These are phyloP conservation scores for Diuraphis noxia DNA, from an alignment of 1,140 invertebrate genomes.

Conservation along the genomic window DNA sequence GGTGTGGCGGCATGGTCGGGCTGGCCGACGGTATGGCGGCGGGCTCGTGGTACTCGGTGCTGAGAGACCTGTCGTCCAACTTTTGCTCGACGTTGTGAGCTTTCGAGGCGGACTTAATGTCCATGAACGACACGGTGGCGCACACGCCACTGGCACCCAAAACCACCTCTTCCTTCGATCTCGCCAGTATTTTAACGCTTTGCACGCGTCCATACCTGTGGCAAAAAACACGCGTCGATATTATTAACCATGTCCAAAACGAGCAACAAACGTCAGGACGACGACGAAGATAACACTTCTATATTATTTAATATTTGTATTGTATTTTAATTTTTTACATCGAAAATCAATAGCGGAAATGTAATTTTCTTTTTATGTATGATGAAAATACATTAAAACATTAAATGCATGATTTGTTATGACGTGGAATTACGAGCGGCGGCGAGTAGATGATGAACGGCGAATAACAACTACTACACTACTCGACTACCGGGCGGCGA, in stretches of 20 bases:
- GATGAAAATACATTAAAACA: neutral
- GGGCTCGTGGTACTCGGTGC: constrained; percentile 92
- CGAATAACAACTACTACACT: neutral
- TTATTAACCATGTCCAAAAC: constrained; percentile 39
- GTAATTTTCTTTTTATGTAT: neutral
- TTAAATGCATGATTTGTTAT: neutral
- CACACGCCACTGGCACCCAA: constrained; percentile 62
- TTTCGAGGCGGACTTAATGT: constrained; percentile 93
- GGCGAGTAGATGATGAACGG: neutral
- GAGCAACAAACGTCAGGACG: neutral
- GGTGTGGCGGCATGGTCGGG: constrained; percentile 54
- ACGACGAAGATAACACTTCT: neutral
- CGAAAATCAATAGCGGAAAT: neutral
- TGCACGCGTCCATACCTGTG: constrained; percentile 94
- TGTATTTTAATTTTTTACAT: neutral
- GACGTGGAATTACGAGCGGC: neutral
- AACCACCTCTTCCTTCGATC: constrained; percentile 62
- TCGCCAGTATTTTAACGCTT: constrained; percentile 86
- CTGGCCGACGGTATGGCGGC: constrained; percentile 68
- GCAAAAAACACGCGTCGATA: constrained; percentile 56
- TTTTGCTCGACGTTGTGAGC: constrained; percentile 87
- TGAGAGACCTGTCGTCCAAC: constrained; percentile 81
- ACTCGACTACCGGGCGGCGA: neutral
- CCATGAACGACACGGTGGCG: constrained; percentile 93
- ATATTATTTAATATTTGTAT: neutral